Evolutionary conservation across 2,797 vertebrate species (phyloP), one percentile per base, ranked within the genome.

Genomic region (Vespertilio murinus): DNA sequence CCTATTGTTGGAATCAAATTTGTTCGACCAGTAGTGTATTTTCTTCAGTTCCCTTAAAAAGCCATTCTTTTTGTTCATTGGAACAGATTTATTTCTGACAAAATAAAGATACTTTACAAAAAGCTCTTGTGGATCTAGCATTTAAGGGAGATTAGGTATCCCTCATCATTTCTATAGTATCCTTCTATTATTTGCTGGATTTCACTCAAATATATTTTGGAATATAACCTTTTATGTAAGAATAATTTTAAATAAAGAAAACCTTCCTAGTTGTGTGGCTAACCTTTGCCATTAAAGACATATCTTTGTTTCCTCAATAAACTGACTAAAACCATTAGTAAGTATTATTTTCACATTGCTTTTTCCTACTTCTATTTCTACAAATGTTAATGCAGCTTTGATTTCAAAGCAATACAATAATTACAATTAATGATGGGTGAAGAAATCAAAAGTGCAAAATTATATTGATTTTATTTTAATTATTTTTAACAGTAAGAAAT

Each of bases 61-160:
- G 94, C 92, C 94, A 96, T 93, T 93, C 47, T 86, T 95, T 88
- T 81, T 97, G 59, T 94, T 97, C 22, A 40, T 67, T 75, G 84
- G 54, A 94, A 97, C 95, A 96, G 75, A 88, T 84, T 94, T 96
- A 92, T 94, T 3, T 5, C 38, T 83, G 49, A 59, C 49, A 94
- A 97, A 96, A 56, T 87, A 56, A 95, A 96, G 71, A 95, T 94
- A 90, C 22, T 95, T 95, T 78, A 95, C 0, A 49, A n/a, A 16
- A 93, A 95, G n/a, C 16, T 85, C 78, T 92, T 61, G 13, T 0
- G 4, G 94, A 79, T 92, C 77, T n/a, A 87, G 14, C 9, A 86
- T 45, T 54, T 79, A 70, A 71, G 35, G 14, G 85, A 93, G 25
- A 94, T 83, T 80, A 88, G 70, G 40, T 20, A 91, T 30, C 0